Conservation (phyloP, 2,888 invertebrate genomes). For the Lathronympha strigana region DNA sequence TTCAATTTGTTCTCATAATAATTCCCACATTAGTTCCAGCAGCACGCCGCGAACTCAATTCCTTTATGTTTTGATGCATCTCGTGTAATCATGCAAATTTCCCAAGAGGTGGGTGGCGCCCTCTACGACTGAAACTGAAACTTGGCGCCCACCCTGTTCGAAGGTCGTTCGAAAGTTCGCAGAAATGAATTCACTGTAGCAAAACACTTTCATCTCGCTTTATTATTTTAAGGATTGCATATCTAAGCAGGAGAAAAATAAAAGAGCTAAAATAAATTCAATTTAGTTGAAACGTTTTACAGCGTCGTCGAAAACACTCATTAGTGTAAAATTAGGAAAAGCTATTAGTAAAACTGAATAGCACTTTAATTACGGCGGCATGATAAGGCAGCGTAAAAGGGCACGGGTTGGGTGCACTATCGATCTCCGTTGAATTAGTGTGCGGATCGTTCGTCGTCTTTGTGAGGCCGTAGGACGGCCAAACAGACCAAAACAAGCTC, state of each 20-base stretch:
- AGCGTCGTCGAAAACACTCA: conserved; percentile 29
- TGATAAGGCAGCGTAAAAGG: conserved; percentile 75
- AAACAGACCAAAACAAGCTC: conserved; percentile 84
- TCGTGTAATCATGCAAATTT: conserved; percentile 80
- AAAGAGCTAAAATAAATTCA: conserved; percentile 15
- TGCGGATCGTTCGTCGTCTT: conserved; percentile 83
- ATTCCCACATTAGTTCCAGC: conserved; percentile 14
- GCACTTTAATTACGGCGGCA: conserved; percentile 73
- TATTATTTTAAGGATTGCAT: conserved; percentile 45
- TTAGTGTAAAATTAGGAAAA: conserved; percentile 34
- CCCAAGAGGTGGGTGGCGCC: conserved; percentile 68
- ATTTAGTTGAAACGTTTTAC: conserved; percentile 10
- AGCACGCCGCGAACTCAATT: conserved; percentile 42
- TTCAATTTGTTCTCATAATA: background rate
- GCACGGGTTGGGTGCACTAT: conserved; percentile 79
- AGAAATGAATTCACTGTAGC: conserved; percentile 74
- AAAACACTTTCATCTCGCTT: conserved; percentile 76
- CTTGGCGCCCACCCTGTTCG: conserved; percentile 69
- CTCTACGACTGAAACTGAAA: conserved; percentile 75
- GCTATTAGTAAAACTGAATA: conserved; percentile 47
- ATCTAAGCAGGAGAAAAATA: background rate
- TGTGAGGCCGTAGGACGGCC: conserved; percentile 80
- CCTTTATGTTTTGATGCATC: conserved; percentile 63
- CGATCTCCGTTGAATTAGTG: conserved; percentile 84
- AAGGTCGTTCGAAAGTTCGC: conserved; percentile 81